Conservation (phyloP, 2,888 invertebrate species). For the Spodoptera picta region DNA sequence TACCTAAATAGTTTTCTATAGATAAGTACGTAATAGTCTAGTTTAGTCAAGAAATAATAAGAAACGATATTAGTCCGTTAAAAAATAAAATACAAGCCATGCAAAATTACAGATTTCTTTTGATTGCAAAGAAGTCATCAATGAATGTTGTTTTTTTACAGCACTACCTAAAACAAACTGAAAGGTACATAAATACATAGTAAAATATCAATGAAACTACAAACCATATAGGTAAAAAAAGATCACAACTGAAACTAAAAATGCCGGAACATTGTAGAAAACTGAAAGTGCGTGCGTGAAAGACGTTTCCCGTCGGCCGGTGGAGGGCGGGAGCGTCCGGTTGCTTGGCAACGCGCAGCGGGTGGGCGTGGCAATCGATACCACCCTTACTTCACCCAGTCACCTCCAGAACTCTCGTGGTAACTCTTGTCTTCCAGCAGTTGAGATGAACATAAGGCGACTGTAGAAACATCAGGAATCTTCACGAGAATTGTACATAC, state of each 20-base stretch:
- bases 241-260: conserved; percentile 28
- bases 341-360: conserved; percentile 89
- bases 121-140: too few relatives aligned
- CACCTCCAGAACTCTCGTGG: conserved; percentile 69
- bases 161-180: too few relatives aligned
- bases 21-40: too few relatives aligned
- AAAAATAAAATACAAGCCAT: too few relatives aligned
- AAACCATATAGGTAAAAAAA: background rate
- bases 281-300: conserved; percentile 47
- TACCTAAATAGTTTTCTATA: too few relatives aligned
- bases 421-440: conserved; percentile 54
- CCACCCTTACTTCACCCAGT: conserved; percentile 81
- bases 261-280: conserved; percentile 16
- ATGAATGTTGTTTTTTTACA: too few relatives aligned
- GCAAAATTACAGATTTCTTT: too few relatives aligned
- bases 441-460: conserved; percentile 10
- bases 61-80: too few relatives aligned
- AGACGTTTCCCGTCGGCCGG: conserved; percentile 60
- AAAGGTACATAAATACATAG: too few relatives aligned
- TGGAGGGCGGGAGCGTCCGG: conserved; percentile 66
- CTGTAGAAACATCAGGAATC: too few relatives aligned
- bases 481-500: background rate
- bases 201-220: too few relatives aligned
- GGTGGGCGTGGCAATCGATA: conserved; percentile 92
- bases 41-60: too few relatives aligned